A percentile compares a stretch with the other conserved stretches of the same genome.
Evolutionary conservation across 1,140 invertebrate genomes (phyloP).

Genomic region (Solenopsis invicta): DNA sequence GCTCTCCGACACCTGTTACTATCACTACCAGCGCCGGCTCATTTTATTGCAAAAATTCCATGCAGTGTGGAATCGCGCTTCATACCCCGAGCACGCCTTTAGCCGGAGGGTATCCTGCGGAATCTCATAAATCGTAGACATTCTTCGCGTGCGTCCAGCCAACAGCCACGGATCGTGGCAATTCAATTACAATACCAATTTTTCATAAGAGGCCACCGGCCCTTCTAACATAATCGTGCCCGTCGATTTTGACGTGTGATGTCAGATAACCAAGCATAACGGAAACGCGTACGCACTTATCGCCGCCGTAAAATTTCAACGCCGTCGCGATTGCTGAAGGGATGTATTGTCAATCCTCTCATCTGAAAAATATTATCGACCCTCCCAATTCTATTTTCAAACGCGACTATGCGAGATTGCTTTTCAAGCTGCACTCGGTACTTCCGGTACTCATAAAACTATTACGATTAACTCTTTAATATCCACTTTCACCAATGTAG

Average conservation of each 20-base stretch:
- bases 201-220: slow-evolving; percentile 52
- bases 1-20: slow-evolving; percentile 65
- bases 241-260: slow-evolving; percentile 33
- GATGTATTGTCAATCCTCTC: background rate
- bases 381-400: background rate
- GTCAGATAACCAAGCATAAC: slow-evolving; percentile 42
- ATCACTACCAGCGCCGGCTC: slow-evolving; percentile 3
- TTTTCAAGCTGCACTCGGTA: background rate
- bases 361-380: slow-evolving; percentile 16
- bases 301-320: slow-evolving; percentile 35
- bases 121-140: slow-evolving; percentile 73
- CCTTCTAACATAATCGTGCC: slow-evolving; percentile 34
- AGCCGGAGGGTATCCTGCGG: slow-evolving; percentile 48
- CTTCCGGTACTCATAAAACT: slow-evolving; percentile 22
- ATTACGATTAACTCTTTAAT: slow-evolving; percentile 11
- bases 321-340: background rate
- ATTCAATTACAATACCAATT: slow-evolving; percentile 75
- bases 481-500: no score
- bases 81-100: slow-evolving; percentile 47
- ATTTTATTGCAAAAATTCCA: slow-evolving; percentile 69
- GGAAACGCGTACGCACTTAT: slow-evolving; percentile 22
- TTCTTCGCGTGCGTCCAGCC: slow-evolving; percentile 61
- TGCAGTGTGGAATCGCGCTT: slow-evolving; percentile 36
- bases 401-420: background rate
- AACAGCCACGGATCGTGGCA: slow-evolving; percentile 39